Evolutionary conservation across 2,113 vertebrate species (phyloP).

Genomic region (Nannobrachium achirus): DNA sequence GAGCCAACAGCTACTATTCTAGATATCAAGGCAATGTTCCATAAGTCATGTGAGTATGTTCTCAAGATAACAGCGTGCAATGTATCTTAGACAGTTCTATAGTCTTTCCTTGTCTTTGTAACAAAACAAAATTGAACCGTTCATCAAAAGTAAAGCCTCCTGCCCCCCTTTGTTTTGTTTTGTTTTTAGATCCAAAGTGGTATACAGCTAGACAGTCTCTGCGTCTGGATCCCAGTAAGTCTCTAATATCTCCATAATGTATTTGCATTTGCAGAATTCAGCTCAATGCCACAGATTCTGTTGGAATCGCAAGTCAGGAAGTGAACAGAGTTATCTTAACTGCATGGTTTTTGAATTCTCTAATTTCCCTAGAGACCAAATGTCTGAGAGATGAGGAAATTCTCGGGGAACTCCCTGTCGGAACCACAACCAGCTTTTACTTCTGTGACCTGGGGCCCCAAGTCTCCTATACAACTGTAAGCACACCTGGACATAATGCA

Average conservation of each 20-base stretch:
- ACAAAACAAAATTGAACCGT: neutral
- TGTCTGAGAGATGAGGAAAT: slow-evolving; percentile 90
- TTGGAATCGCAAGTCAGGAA: neutral
- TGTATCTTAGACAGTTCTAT: neutral
- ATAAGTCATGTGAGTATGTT: slow-evolving; percentile 85
- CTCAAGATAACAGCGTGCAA: slow-evolving; percentile 9
- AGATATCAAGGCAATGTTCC: slow-evolving; percentile 92
- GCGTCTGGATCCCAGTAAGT: slow-evolving; percentile 91
- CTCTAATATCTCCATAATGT: neutral
- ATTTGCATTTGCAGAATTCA: slow-evolving; percentile 3
- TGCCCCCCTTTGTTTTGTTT: neutral
- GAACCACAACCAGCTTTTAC: slow-evolving; percentile 93
- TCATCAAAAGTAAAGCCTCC: neutral
- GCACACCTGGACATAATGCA: slow-evolving; percentile 38
- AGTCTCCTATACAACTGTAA: slow-evolving; percentile 96
- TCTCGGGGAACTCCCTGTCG: slow-evolving; percentile 92
- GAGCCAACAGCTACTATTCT: slow-evolving; percentile 89
- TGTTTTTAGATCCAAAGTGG: slow-evolving; percentile 87
- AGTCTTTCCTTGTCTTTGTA: neutral
- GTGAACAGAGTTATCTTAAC: neutral
- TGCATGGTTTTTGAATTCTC: slow-evolving; percentile 15
- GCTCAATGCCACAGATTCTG: neutral
- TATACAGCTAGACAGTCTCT: slow-evolving; percentile 92
- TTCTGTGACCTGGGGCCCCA: slow-evolving; percentile 93
- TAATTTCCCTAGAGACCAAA: slow-evolving; percentile 82